Conservation (phyloP, 2,888 invertebrate species). For the Coecobrya sp. region DNA sequence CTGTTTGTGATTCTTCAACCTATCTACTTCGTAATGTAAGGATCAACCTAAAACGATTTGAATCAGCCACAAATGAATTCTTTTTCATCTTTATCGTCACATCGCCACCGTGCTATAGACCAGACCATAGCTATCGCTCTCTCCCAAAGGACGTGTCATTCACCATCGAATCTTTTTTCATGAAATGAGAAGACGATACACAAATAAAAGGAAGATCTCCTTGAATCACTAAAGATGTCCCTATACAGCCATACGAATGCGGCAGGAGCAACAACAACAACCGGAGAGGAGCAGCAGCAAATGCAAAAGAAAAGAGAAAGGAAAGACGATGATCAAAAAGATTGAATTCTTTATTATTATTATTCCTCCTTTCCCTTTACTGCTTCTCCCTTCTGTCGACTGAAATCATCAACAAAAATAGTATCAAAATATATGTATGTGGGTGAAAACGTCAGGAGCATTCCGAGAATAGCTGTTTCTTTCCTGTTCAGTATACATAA, state of each 20-base stretch:
- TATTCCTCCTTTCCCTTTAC: neutral
- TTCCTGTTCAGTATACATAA: neutral
- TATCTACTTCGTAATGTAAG: neutral
- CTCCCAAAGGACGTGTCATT: neutral
- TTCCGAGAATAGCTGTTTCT: too few relatives aligned
- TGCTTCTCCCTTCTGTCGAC: neutral
- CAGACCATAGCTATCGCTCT: neutral
- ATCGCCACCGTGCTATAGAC: neutral
- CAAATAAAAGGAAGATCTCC: neutral
- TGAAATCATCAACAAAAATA: neutral
- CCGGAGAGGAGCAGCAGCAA: neutral
- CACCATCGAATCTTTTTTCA: neutral
- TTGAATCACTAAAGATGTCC: neutral
- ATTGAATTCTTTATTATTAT: conserved; percentile 36
- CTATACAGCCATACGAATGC: neutral
- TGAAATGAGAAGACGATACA: neutral
- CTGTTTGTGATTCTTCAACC: too few relatives aligned
- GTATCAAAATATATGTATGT: neutral
- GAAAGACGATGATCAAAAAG: conserved; percentile 22
- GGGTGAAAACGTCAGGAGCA: neutral
- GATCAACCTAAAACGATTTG: neutral
- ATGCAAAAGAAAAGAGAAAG: neutral
- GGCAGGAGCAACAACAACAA: neutral
- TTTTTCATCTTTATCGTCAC: neutral
- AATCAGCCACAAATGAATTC: neutral